A percentile compares a stretch with the other conserved stretches of the same genome.
Evolutionary conservation across 2,888 invertebrate genomes (phyloP).

Genomic region (Syrista parreyssii): DNA sequence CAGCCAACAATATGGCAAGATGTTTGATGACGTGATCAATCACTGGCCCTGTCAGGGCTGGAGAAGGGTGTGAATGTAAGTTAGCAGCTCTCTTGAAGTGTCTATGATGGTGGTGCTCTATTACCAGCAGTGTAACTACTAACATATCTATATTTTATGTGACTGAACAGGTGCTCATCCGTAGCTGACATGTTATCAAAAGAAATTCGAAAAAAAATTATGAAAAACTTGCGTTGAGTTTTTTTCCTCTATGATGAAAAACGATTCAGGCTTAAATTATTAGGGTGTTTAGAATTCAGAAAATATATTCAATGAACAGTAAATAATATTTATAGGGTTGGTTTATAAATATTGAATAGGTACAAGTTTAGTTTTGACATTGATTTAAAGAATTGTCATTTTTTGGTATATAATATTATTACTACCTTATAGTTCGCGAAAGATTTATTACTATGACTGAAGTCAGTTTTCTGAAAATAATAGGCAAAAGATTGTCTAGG

Average conservation of each 20-base stretch:
- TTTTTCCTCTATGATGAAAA: too few species aligned
- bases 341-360: background rate
- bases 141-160: background rate
- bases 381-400: background rate
- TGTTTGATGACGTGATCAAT: constrained; percentile 49
- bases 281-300: background rate
- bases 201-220: background rate
- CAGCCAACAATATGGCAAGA: constrained; percentile 43
- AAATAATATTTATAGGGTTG: background rate
- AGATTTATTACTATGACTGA: background rate
- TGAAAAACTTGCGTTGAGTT: too few species aligned
- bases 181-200: background rate
- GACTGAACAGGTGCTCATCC: background rate
- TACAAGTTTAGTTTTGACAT: background rate
- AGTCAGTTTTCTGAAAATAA: background rate
- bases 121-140: background rate
- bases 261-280: too few species aligned
- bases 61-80: constrained; percentile 10
- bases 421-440: background rate
- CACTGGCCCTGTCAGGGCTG: constrained; percentile 34
- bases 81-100: constrained; percentile 3
- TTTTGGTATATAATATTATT: background rate
- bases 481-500: background rate
- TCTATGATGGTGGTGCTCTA: background rate
- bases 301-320: background rate